These are phyloP conservation scores for Peromyscus nudipes DNA, from an alignment of 2,797 vertebrate genomes.

Conservation along the genomic window DNA sequence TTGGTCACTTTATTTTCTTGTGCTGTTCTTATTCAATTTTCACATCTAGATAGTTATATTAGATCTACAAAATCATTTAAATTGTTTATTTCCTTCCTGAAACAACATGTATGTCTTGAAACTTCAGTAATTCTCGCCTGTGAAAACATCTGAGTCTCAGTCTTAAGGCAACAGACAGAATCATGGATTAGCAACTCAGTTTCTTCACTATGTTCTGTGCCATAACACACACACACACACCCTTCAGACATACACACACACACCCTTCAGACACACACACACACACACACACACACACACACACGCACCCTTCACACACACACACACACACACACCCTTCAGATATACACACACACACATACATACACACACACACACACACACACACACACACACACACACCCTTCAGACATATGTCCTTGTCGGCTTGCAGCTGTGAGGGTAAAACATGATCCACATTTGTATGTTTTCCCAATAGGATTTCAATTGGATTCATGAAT, in stretches of 20 bases:
- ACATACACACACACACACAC: not conserved
- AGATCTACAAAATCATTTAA: not conserved
- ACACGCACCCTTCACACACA: not conserved
- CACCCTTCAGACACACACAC: not conserved
- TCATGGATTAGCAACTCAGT: not conserved
- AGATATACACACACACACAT: not conserved
- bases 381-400: not conserved
- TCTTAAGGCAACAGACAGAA: not conserved
- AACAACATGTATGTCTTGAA: conserved; percentile 10
- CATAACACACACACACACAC: not conserved
- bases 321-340: not conserved
- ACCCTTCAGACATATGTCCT: not conserved
- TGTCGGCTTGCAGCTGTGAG: not conserved
- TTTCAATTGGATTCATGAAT: conserved; percentile 18
- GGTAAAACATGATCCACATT: conserved; percentile 43
- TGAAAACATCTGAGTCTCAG: conserved; percentile 9
- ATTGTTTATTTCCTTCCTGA: conserved; percentile 8
- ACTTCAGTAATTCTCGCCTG: conserved; percentile 13
- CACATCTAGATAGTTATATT: not conserved
- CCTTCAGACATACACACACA: too few relatives aligned
- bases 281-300: not conserved
- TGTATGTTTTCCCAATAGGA: conserved; percentile 27
- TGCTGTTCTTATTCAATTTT: conserved; percentile 4
- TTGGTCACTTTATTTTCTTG: not conserved
- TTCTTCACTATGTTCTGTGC: not conserved